Evolutionary conservation across 2,888 invertebrate genomes (phyloP), one percentile per base, ranked within the genome.

Genomic region (Eudemis profundana): DNA sequence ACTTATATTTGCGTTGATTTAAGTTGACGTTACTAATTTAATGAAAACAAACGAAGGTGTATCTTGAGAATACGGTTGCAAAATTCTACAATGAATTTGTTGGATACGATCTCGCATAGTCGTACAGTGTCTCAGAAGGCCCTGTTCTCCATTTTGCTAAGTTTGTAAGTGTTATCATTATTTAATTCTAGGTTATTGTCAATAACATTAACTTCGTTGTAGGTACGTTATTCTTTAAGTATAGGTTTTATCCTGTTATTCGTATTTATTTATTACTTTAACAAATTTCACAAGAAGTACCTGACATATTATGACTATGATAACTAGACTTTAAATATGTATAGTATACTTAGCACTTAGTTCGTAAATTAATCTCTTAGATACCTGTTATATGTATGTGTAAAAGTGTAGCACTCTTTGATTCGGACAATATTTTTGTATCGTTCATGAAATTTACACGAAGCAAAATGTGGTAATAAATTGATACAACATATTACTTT

Each of bases 151-250:
- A 40, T 53, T 59, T 65, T 60, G 60, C 38, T 65, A 65, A 59
- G 65, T 65, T 65, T 60, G 64, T 64, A 65, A 65, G 65, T 60
- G 65, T 65, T 51, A 40, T 33, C 27, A 33, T 53, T 65, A 65
- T 65, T 65, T 65, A 60, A 65, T 40, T 65, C 36, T 53, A 65
- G 65, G 29, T 59, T 53, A 59, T 42, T 46, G 38, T 53, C 60
- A 38, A 29, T 60, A 19, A 47, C 38, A 19, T 46, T 53, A 14
- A 50, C 2, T 14, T 36, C 27, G 19, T 14, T 36, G 17, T 53
- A 17, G 4, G n/a, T 21, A 17, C 7, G n/a, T 21, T 33, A 36
- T 36, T 38, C 14, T 12, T 4, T 27, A 29, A 3, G 14, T 38
- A 12, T 4, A 5, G 10, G n/a, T 3, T 42, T 23, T 17, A 19